Conservation (phyloP, 1,140 invertebrate species). For the Philotrypesis tridentata region DNA sequence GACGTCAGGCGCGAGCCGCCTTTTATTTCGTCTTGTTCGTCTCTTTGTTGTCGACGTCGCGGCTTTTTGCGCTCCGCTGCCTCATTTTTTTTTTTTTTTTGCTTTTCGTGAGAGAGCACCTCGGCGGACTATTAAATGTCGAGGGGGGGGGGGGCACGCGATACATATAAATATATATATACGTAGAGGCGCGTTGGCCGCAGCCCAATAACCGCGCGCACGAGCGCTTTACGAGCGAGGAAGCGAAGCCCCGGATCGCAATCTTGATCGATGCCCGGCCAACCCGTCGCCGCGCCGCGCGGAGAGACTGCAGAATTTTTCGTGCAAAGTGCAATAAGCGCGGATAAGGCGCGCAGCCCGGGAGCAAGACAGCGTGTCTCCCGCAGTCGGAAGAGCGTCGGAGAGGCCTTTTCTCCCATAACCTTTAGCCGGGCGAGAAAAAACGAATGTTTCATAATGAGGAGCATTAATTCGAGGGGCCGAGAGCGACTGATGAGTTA, state of each 20-base stretch:
- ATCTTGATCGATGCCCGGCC: constrained; percentile 1
- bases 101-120: too few species aligned
- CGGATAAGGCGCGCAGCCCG: too few species aligned
- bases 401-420: background rate
- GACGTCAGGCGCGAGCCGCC: background rate
- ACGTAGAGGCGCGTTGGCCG: too few species aligned
- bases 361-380: too few species aligned
- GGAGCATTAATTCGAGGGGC: background rate
- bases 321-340: too few species aligned
- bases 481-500: background rate
- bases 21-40: background rate
- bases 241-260: background rate
- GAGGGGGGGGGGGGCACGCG: too few species aligned
- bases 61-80: background rate
- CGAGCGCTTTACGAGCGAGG: background rate
- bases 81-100: background rate
- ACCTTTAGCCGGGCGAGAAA: too few species aligned
- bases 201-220: background rate
- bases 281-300: too few species aligned
- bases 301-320: too few species aligned
- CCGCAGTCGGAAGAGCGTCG: background rate
- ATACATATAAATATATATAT: background rate
- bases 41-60: background rate
- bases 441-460: background rate
- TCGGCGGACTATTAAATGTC: background rate